Percentiles rank a stretch among this genome's conserved stretches.
phyloP scores from a whole-genome alignment of 2,113 vertebrate species.

The Anthoscopus minutus region DNA sequence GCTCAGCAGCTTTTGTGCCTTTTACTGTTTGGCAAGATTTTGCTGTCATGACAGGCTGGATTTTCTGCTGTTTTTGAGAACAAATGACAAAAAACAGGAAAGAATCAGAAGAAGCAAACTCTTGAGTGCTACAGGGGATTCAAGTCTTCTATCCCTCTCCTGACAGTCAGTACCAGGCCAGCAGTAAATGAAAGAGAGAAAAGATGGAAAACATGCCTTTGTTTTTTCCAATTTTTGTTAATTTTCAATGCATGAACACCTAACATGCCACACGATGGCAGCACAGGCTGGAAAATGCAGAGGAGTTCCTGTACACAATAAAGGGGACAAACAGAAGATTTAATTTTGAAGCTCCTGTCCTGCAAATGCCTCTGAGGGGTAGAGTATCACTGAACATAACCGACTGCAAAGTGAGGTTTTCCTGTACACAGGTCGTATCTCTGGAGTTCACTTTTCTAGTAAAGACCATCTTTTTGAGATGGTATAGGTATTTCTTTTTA shows the following conservation, averaged over 20 bases:
- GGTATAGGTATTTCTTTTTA: not conserved
- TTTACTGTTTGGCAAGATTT: accelerated
- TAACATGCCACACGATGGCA: conserved; percentile 67
- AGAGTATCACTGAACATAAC: accelerated
- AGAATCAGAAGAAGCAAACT: not conserved
- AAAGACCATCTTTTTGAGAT: not conserved
- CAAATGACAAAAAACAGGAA: not conserved
- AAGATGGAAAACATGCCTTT: accelerated
- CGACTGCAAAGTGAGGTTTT: not conserved
- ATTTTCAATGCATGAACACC: not conserved
- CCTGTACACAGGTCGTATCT: not conserved
- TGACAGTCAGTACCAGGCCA: not conserved
- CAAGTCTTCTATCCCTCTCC: not conserved
- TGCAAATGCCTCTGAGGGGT: not conserved
- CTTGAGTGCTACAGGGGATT: not conserved
- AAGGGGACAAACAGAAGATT: accelerated
- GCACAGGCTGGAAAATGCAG: conserved; percentile 51
- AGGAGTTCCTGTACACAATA: not conserved
- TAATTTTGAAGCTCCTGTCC: not conserved
- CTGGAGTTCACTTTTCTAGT: not conserved
- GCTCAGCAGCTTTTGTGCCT: not conserved
- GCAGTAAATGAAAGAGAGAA: not conserved
- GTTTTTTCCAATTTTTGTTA: not conserved
- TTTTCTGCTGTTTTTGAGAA: not conserved
- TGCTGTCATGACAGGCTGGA: accelerated